Evolutionary conservation across 2,113 vertebrate species (phyloP).

Genomic region (Urocynchramus pylzowi): DNA sequence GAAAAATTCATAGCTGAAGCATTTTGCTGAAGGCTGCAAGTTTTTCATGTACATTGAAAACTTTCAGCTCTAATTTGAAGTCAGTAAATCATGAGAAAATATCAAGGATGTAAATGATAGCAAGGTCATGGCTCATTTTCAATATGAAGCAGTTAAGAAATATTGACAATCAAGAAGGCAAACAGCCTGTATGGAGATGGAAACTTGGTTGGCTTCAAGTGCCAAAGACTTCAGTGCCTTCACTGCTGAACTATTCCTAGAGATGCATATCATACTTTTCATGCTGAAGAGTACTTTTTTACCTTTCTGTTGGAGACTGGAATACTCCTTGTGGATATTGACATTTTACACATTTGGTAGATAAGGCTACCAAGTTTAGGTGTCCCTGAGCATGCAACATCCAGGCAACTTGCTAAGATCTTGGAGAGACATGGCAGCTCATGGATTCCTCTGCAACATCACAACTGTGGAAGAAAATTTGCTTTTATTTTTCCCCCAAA

Average conservation of each 20-base stretch:
- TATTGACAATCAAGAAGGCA: background rate
- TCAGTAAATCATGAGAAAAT: background rate
- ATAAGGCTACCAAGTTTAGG: background rate
- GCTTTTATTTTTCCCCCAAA: background rate
- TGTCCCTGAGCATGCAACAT: background rate
- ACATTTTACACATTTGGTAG: background rate
- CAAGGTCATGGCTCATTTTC: background rate
- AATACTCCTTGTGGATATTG: background rate
- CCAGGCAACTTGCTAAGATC: background rate
- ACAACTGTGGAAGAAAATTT: background rate
- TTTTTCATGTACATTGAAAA: background rate
- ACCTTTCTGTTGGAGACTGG: background rate
- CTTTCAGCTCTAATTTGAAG: background rate
- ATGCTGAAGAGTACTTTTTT: background rate
- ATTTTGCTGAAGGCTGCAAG: background rate
- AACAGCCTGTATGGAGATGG: background rate
- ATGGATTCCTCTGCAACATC: background rate
- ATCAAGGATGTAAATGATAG: background rate
- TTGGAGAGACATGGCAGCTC: background rate
- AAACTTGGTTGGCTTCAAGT: background rate
- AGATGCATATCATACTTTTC: background rate
- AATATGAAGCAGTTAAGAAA: background rate
- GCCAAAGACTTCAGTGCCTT: background rate
- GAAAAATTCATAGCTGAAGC: conserved; percentile 7
- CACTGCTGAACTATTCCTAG: background rate